Evolutionary conservation across 2,113 vertebrate species (phyloP), one percentile per base, ranked within the genome.

Genomic region (Mellivora capensis): DNA sequence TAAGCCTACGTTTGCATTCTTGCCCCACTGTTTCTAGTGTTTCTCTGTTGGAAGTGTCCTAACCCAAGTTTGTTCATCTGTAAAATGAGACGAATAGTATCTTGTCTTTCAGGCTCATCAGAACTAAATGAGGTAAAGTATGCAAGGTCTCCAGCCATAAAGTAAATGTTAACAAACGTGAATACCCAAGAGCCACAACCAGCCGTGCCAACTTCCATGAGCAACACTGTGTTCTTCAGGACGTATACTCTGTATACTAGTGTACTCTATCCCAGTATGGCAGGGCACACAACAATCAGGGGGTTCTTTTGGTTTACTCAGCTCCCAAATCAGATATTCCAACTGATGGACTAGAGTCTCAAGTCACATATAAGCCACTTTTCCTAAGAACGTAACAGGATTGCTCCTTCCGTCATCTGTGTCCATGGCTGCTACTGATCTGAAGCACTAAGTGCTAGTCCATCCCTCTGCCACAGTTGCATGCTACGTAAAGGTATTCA

Each of bases 21-120:
- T 27, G 49, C n/a, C 8, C 61, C 23, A 31, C 18, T n/a, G 25
- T 44, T 72, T 37, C 90, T 6, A 2, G 10, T 4, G 54, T 69
- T 39, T 90, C 84, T 93, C 85, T 74, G 42, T 49, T 59, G 27
- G 42, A 92, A 90, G 54, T 84, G 86, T 93, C 80, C 80, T 86
- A 34, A n/a, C 79, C 9, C 37, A 39, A 39, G 29, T n/a, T 61
- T 95, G 84, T 31, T 74, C 84, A 47, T 59, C 42, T 82, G 83
- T 39, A 29, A 95, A 93, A 72, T 71, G 57, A 94, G 31, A 82
- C 27, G 57, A 39, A 77, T 54, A 52, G 31, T 62, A 42, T 29
- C 8, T 37, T 64, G 69, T 64, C 72, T 85, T 39, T 93, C 37
- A 37, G 23, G 64, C 61, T 81, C 88, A 71, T 89, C 13, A 8